These are phyloP conservation scores for Mohoua ochrocephala DNA, from an alignment of 2,113 vertebrate species.

Conservation along the genomic window DNA sequence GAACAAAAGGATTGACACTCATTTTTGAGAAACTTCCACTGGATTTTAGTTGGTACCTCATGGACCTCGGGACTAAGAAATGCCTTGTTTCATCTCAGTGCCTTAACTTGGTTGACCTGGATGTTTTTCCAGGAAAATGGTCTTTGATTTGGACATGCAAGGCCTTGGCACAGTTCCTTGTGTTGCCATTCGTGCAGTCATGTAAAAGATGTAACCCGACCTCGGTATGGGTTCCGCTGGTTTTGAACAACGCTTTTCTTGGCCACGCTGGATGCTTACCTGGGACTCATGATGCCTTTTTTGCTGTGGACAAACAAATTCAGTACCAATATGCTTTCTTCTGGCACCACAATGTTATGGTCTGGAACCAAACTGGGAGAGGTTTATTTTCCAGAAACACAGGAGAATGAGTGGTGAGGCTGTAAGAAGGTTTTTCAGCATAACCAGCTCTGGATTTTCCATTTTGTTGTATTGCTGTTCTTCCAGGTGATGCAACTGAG, in stretches of 20 bases:
- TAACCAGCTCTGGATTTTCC: neutral
- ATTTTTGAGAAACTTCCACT: neutral
- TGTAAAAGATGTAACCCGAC: neutral
- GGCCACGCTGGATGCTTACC: rapidly evolving
- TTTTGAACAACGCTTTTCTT: neutral
- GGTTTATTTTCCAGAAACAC: neutral
- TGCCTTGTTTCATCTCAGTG: neutral
- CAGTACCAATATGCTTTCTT: neutral
- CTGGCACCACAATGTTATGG: neutral
- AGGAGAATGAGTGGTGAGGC: neutral
- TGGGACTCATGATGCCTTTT: neutral
- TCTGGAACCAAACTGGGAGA: neutral
- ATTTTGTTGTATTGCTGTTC: neutral
- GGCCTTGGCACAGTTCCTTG: neutral
- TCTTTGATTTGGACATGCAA: neutral
- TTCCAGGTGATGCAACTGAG: neutral
- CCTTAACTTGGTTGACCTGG: neutral
- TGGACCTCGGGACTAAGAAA: neutral
- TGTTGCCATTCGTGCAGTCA: neutral
- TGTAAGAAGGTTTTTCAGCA: neutral
- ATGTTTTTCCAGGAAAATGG: neutral
- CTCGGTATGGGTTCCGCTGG: rapidly evolving
- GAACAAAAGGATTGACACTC: neutral
- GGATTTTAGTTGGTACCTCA: neutral
- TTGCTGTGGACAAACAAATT: neutral